Percentiles rank a stretch among this genome's conserved stretches.
These are phyloP conservation scores for Drosophila aff. DNA, from an alignment of 1,140 invertebrate species.

Conservation along the genomic window DNA sequence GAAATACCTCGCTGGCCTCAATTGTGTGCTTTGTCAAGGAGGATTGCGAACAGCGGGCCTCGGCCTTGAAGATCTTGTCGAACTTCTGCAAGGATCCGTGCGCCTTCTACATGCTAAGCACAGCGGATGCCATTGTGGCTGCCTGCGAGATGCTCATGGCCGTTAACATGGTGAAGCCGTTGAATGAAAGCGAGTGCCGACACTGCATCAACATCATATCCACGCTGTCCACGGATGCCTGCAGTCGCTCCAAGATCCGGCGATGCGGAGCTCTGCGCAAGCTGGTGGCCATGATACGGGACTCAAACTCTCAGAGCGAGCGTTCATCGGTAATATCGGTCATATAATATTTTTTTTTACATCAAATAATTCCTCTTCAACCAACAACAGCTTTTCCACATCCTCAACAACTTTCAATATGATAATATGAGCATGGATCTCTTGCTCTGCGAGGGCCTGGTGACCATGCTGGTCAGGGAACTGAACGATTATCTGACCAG, in stretches of 20 bases:
- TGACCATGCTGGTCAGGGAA: constrained; percentile 74
- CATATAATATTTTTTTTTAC: background rate
- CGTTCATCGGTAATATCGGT: constrained; percentile 59
- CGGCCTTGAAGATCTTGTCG: constrained; percentile 76
- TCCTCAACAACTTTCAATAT: constrained; percentile 82
- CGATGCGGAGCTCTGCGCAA: constrained; percentile 77
- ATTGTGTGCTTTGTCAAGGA: constrained; percentile 77
- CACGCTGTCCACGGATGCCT: constrained; percentile 75
- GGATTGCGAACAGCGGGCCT: constrained; percentile 67
- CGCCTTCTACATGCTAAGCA: constrained; percentile 74
- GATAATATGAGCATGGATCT: constrained; percentile 84
- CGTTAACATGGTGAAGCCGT: constrained; percentile 64
- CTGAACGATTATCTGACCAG: constrained; percentile 75
- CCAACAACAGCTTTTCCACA: constrained; percentile 68
- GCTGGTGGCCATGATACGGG: constrained; percentile 74
- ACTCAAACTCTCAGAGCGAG: constrained; percentile 71
- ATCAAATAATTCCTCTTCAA: background rate
- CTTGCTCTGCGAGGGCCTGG: constrained; percentile 73
- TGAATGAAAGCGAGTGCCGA: constrained; percentile 69
- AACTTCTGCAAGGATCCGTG: constrained; percentile 79
- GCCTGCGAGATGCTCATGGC: constrained; percentile 77
- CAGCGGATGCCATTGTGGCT: constrained; percentile 77
- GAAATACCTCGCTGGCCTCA: constrained; percentile 59
- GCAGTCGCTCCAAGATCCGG: constrained; percentile 81
- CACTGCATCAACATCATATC: constrained; percentile 83